Evolutionary conservation across 2,888 invertebrate species (phyloP), one percentile per base, ranked within the genome.

Genomic region (Artemia sinica): DNA sequence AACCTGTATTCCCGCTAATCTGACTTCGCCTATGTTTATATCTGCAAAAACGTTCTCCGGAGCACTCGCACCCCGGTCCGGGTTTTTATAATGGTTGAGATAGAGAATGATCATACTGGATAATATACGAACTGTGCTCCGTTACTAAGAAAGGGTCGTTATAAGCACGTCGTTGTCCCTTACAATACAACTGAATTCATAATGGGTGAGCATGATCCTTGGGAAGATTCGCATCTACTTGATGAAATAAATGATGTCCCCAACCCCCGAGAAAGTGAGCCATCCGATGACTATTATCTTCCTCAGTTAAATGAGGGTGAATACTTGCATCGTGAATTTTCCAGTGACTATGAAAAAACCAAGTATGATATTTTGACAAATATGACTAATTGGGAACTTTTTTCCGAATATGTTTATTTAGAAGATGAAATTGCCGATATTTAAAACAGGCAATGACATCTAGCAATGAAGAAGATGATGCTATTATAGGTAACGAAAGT

Each of bases 271-370:
- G 58, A 18, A n/a, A 58, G 58, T 10, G 14, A 58, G 58, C 58
- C 14, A n/a, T 58, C 58, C 9, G 58, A 58, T 9, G 58, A 58
- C 18, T 58, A 58, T 58, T 58, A 58, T 58, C 58, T 58, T 58
- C 58, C 58, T 14, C 58, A 58, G 18, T 18, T 58, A n/a, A 58
- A 58, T 58, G 58, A 58, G 58, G 58, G 10, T 58, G 58, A 58
- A 18, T 58, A 58, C 9, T 18, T 58, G 58, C 58, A 58, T 14
- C 58, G 58, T 18, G 58, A 58, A 58, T 58, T 58, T 10, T 58
- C 58, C 14, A 58, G 18, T 58, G 58, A 58, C 18, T 58, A 58
- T 18, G 58, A 58, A 58, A 58, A 58, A 9, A 58, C 58, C 14
- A 10, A 58, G 18, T 58, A 58, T 10, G 58, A 58, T 58, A 58